Base-by-base conservation (phyloP, 2,113 vertebrate genomes). In the Oophaga pumilio region DNA sequence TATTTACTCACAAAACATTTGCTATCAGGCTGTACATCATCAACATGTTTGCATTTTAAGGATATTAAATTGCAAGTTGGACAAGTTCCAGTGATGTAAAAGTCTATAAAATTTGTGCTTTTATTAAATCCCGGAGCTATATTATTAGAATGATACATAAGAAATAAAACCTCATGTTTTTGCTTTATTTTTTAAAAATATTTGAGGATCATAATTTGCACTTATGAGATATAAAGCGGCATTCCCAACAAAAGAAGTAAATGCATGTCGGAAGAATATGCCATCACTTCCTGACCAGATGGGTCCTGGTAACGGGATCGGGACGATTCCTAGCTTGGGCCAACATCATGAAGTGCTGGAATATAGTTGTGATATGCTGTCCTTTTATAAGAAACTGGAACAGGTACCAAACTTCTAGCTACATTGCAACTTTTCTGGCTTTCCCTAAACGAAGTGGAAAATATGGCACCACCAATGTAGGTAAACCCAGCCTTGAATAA, bases 21-120 rank as follows among this genome's bases (percentile, higher is more conserved):
- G 94, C 95, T 95, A 94, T 95, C 95, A 64, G 50, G 74, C 73
- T 85, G 24, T 64, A 76, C 74, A 77, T 76, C 68, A 73, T 69
- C 59, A 78, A 77, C n/a, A 85, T 64, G 50, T 49, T 78, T 24
- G 49, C 60, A 66, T 52, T 86, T 71, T 26, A 52, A 53, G 18
- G 8, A 85, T 77, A 77, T 17, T 43, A 74, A 74, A 57, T 59
- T 87, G 85, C 77, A 81, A 77, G 85, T 87, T 26, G 56, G 43
- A 64, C 28, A 79, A 87, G 17, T 24, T 56, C 10, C 33, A 77
- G 6, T 64, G 15, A 12, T 26, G 13, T 81, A 26, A 74, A 59
- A 74, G 22, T 33, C 53, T 82, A 71, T 82, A 59, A 76, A 85
- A 64, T n/a, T 62, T 87, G 79, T 82, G 79, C 86, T 87, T 87